Percentiles rank a stretch among this genome's conserved stretches.
phyloP scores from a whole-genome alignment of 1,140 invertebrate genomes.

The Conus ventricosus region DNA sequence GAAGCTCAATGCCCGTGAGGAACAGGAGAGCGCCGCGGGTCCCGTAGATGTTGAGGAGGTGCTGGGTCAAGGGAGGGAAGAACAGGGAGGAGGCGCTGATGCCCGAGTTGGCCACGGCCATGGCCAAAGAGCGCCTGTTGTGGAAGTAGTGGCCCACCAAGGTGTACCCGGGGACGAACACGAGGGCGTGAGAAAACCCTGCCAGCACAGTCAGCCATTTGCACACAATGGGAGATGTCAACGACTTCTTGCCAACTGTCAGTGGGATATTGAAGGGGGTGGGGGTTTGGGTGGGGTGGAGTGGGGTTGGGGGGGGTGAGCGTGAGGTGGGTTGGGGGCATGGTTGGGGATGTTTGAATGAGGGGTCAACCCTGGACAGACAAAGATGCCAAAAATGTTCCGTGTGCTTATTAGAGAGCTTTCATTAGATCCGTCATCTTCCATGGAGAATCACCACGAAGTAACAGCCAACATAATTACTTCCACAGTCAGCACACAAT shows the following conservation, averaged over 20 bases:
- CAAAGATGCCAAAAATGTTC: too few species aligned
- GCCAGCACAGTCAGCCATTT: not conserved
- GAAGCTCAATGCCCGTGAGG: slow-evolving; percentile 79
- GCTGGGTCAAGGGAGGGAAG: slow-evolving; percentile 45
- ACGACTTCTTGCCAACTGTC: not conserved
- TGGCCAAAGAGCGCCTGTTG: slow-evolving; percentile 52
- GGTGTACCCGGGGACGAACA: slow-evolving; percentile 48
- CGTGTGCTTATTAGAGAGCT: too few species aligned
- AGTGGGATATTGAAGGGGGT: not conserved
- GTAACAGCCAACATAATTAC: too few species aligned
- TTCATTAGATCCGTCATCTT: too few species aligned
- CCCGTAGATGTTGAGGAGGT: slow-evolving; percentile 50
- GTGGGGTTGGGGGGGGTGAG: too few species aligned
- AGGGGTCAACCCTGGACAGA: too few species aligned
- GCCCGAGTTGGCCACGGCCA: slow-evolving; percentile 45
- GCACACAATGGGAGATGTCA: not conserved
- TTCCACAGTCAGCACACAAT: too few species aligned
- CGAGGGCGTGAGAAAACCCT: slow-evolving; percentile 48
- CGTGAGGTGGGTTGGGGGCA: too few species aligned
- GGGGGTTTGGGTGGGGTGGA: too few species aligned
- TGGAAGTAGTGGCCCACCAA: slow-evolving; percentile 58
- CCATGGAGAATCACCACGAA: too few species aligned
- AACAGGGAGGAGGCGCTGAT: slow-evolving; percentile 44
- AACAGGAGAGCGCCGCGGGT: slow-evolving; percentile 77
- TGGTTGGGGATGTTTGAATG: too few species aligned